phyloP scores from a whole-genome alignment of 2,888 invertebrate species.

The Caenorhabditis sp. region DNA sequence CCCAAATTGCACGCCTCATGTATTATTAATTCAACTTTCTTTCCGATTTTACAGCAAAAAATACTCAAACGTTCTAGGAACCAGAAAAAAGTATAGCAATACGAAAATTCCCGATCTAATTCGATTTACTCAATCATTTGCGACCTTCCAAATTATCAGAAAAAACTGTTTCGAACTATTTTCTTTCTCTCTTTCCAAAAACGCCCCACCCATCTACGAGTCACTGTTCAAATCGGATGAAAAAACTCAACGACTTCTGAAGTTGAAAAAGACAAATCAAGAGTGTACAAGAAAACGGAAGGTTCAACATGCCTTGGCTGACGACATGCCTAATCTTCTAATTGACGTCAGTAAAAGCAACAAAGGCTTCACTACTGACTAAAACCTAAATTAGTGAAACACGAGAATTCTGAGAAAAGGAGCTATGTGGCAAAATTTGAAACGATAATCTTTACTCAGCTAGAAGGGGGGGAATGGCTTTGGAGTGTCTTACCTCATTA shows the following conservation, averaged over 20 bases:
- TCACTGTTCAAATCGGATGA: not conserved
- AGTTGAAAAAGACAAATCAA: not conserved
- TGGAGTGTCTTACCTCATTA: slow-evolving; percentile 19
- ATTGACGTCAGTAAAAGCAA: slow-evolving; percentile 6
- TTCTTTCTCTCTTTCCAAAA: not conserved
- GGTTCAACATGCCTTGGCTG: not conserved
- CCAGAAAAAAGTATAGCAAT: not conserved
- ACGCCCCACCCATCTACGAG: not conserved
- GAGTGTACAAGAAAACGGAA: not conserved
- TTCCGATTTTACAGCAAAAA: no score
- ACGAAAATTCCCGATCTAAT: no score
- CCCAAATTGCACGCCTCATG: not conserved
- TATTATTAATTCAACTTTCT: no score
- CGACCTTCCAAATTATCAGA: slow-evolving; percentile 14
- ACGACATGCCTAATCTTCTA: not conserved
- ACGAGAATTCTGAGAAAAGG: no score
- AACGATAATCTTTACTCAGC: not conserved
- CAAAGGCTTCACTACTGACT: not conserved
- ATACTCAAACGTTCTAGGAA: no score
- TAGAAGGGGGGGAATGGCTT: not conserved
- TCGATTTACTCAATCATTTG: no score
- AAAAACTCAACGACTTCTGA: no score
- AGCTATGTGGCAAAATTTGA: not conserved
- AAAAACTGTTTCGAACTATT: not conserved
- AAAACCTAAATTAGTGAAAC: not conserved